These are phyloP conservation scores for Trypoxylon attenuatum DNA, from an alignment of 2,888 invertebrate genomes.

Conservation along the genomic window DNA sequence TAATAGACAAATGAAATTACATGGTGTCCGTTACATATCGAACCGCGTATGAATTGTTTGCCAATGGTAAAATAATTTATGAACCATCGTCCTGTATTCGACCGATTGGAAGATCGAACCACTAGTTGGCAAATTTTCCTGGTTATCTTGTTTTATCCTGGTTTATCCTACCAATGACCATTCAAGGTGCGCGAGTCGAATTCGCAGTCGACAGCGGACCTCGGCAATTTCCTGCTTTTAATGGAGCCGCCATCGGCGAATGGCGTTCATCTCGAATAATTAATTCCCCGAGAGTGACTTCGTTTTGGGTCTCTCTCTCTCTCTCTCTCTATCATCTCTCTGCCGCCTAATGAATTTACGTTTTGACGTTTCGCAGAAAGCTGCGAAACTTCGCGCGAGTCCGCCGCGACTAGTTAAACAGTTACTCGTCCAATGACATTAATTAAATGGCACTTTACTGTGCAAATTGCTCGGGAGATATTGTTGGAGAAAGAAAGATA, in stretches of 20 bases:
- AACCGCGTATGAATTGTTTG: neutral
- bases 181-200: too few species aligned
- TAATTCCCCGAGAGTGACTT: conserved; percentile 63
- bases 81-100: conserved; percentile 14
- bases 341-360: neutral
- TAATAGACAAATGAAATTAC: neutral
- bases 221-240: conserved; percentile 73
- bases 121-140: too few species aligned
- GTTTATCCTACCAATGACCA: too few species aligned
- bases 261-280: conserved; percentile 70
- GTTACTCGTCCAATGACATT: too few species aligned
- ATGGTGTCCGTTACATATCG: conserved; percentile 3
- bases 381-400: neutral
- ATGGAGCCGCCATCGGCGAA: conserved; percentile 63
- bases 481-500: too few species aligned
- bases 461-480: too few species aligned
- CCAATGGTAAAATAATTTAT: conserved; percentile 17
- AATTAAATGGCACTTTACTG: too few species aligned
- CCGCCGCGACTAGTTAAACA: neutral
- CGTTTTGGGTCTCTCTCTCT: conserved; percentile 30
- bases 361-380: neutral
- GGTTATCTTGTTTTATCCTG: too few species aligned
- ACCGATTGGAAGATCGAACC: neutral
- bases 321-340: neutral
- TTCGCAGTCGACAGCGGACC: conserved; percentile 54